These are phyloP conservation scores for Platyrinchus mystaceus DNA, from an alignment of 2,797 vertebrate genomes.

Conservation along the genomic window DNA sequence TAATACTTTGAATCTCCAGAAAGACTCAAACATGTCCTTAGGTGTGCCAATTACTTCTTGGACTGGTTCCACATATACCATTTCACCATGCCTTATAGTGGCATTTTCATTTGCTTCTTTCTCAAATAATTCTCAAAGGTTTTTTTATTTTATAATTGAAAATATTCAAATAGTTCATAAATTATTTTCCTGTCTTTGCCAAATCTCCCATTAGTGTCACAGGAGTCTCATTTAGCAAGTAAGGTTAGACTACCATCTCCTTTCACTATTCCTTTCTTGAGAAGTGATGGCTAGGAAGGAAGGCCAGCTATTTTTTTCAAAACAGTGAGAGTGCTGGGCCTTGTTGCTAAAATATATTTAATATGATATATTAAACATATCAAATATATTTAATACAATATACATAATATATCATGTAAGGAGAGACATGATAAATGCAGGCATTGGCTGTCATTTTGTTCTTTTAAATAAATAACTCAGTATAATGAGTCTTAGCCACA, in stretches of 20 bases:
- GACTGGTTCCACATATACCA: neutral
- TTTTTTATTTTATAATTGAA: conserved; percentile 8
- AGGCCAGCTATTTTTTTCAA: neutral
- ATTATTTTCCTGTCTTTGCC: conserved; percentile 33
- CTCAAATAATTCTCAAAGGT: neutral
- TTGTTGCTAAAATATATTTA: neutral
- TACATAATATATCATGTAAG: neutral
- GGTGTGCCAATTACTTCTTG: neutral
- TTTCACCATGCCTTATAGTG: neutral
- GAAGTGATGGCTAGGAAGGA: neutral
- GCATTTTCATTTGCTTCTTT: conserved; percentile 1
- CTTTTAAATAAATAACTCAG: conserved; percentile 58
- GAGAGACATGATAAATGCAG: conserved; percentile 18
- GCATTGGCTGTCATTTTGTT: conserved; percentile 43
- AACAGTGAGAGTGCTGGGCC: neutral
- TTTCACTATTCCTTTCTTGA: neutral
- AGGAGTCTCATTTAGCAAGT: neutral
- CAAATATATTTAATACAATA: neutral
- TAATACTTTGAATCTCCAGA: neutral
- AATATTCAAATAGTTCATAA: conserved; percentile 1
- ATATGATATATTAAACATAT: neutral
- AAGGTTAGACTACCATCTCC: neutral
- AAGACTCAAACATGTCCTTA: neutral
- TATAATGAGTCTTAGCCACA: conserved; percentile 49
- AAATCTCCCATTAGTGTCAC: conserved; percentile 28